Evolutionary conservation across 2,888 invertebrate genomes (phyloP).

Genomic region (Notodonta dromedarius): DNA sequence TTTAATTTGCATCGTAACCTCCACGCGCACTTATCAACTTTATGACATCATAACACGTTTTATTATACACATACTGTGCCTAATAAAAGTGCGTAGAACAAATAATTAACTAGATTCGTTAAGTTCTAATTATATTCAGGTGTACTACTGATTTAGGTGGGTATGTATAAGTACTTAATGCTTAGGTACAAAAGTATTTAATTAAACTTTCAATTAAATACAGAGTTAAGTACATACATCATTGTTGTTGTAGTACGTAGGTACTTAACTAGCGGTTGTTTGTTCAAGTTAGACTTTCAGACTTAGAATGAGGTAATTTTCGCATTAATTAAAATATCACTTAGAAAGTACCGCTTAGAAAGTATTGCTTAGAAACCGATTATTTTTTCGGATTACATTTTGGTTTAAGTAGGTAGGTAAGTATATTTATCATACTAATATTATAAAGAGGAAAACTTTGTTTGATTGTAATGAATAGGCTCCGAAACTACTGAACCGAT

Average conservation of each 20-base stretch:
- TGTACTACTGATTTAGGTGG: not conserved
- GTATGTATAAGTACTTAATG: constrained; percentile 14
- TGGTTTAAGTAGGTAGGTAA: too few relatives aligned
- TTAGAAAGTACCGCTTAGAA: not conserved
- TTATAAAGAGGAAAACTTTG: too few relatives aligned
- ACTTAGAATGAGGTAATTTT: too few relatives aligned
- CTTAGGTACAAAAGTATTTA: too few relatives aligned
- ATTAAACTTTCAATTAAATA: not conserved
- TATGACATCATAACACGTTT: constrained; percentile 18
- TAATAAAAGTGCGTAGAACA: constrained; percentile 15
- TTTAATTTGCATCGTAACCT: constrained; percentile 1
- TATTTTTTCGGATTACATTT: too few relatives aligned
- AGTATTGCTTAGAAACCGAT: not conserved
- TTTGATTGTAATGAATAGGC: too few relatives aligned
- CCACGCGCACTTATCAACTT: constrained; percentile 8
- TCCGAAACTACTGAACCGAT: too few relatives aligned
- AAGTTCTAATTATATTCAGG: too few relatives aligned
- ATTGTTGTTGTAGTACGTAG: constrained; percentile 3
- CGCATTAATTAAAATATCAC: too few relatives aligned
- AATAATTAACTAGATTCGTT: constrained; percentile 20
- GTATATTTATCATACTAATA: too few relatives aligned
- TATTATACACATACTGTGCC: constrained; percentile 17
- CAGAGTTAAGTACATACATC: not conserved
- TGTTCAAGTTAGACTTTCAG: too few relatives aligned
- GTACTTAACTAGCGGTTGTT: not conserved